A percentile compares a stretch with the other conserved stretches of the same genome.
These are phyloP conservation scores for Drosophila nr. perissopoda DNA, from an alignment of 2,888 invertebrate species.

Conservation along the genomic window DNA sequence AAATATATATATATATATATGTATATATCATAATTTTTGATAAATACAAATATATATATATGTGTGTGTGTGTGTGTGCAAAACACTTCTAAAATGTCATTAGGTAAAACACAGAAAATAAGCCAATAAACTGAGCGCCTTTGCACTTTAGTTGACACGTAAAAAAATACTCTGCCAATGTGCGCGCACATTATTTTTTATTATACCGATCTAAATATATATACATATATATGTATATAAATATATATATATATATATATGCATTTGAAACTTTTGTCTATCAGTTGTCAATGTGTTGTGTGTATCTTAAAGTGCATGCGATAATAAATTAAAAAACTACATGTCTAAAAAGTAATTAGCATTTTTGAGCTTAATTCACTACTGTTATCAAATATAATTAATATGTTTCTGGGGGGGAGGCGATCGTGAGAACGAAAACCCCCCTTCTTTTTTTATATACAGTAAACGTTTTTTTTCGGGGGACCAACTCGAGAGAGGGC, in stretches of 20 bases:
- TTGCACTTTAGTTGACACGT: conserved; percentile 36
- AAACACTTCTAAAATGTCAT: conserved; percentile 67
- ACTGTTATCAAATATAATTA: conserved; percentile 68
- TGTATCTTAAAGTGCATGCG: conserved; percentile 64
- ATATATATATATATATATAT: conserved; percentile 5
- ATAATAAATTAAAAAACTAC: conserved; percentile 74
- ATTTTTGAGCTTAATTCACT: conserved; percentile 72
- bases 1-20: conserved; percentile 36
- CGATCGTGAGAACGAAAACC: conserved; percentile 26
- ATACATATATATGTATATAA: conserved; percentile 30
- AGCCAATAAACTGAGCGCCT: conserved; percentile 36
- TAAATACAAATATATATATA: conserved; percentile 24
- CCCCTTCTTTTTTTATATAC: conserved; percentile 35
- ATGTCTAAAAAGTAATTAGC: conserved; percentile 58
- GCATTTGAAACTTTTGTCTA: conserved; percentile 33
- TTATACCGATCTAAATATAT: conserved; percentile 22
- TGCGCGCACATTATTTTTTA: conserved; percentile 35
- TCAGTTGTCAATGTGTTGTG: conserved; percentile 41
- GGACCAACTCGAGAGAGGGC: conserved; percentile 21
- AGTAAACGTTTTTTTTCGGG: conserved; percentile 27
- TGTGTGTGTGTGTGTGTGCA: conserved; percentile 35
- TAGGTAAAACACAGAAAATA: conserved; percentile 42
- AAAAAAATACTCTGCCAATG: conserved; percentile 35
- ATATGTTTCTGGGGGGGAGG: conserved; percentile 11
- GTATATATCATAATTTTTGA: conserved; percentile 40